These are phyloP conservation scores for Steinernema khuongi DNA, from an alignment of 1,140 invertebrate genomes.

Conservation along the genomic window DNA sequence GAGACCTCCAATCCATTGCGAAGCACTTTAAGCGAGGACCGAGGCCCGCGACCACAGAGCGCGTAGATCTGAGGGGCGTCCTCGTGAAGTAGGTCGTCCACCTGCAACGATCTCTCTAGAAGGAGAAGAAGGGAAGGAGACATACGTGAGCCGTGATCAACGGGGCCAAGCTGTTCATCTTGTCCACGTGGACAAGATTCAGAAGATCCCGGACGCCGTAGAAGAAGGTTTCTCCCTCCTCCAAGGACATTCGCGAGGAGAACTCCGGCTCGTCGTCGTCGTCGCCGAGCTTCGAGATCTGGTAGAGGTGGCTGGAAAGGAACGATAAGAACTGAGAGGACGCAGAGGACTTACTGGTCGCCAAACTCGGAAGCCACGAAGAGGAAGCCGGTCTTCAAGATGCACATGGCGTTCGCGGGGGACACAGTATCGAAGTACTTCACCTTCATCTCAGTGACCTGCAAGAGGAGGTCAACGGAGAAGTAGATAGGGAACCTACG, in stretches of 20 bases:
- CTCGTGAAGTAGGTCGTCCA: slow-evolving; percentile 76
- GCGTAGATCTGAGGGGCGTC: slow-evolving; percentile 97
- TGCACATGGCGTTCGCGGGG: slow-evolving; percentile 82
- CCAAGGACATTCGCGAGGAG: slow-evolving; percentile 91
- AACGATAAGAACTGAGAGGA: slow-evolving; percentile 31
- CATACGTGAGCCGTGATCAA: slow-evolving; percentile 77
- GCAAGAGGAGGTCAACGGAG: neutral
- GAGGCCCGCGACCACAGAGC: slow-evolving; percentile 84
- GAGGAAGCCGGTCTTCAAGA: slow-evolving; percentile 94
- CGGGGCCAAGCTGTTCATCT: slow-evolving; percentile 91
- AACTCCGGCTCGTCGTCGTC: slow-evolving; percentile 99
- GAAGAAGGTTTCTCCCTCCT: slow-evolving; percentile 98
- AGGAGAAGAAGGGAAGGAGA: slow-evolving; percentile 20
- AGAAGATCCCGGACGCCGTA: slow-evolving; percentile 87
- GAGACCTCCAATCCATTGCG: slow-evolving; percentile 94
- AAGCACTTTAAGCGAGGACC: slow-evolving; percentile 83
- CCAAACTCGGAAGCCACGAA: slow-evolving; percentile 99
- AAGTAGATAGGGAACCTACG: neutral
- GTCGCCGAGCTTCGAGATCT: slow-evolving; percentile 97
- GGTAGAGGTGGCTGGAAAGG: slow-evolving; percentile 80
- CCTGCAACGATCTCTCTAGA: slow-evolving; percentile 50
- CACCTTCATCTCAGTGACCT: slow-evolving; percentile 93
- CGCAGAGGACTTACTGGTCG: slow-evolving; percentile 75
- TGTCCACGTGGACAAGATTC: slow-evolving; percentile 95
- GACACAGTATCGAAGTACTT: slow-evolving; percentile 99